Evolutionary conservation across 2,888 invertebrate species (phyloP), one percentile per base, ranked within the genome.

Genomic region (Hesperia comma): DNA sequence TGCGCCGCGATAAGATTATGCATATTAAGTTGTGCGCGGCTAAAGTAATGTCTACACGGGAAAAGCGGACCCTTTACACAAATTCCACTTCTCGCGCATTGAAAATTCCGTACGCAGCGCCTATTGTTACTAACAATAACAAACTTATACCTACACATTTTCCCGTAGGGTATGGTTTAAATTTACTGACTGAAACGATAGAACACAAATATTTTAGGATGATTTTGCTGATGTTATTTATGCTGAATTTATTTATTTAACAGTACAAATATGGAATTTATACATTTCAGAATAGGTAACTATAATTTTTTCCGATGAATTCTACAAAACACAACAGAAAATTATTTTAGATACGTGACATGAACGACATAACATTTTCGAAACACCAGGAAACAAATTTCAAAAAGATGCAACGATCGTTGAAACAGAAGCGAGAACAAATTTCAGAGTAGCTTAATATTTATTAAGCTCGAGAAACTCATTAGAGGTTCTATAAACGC

Each of bases 1-100:
- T 86, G 90, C 86, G 81, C 85, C 77, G 80, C 88, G 92, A 92
- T 92, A 92, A 92, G 91, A 92, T 92, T 92, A 92, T 92, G 92
- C 92, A 92, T 92, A 92, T 92, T 92, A 92, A 90, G 88, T 90
- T 91, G 88, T 88, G 87, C 85, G 83, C 84, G 79, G 88, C 88
- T 87, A 87, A 90, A 89, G 85, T 91, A 89, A 90, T 90, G 86
- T 89, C 88, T 90, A 91, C 88, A 90, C 85, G 86, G 88, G 85
- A 84, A 88, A 90, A 89, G 87, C 86, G 82, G 83, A 49, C 71
- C 79, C 82, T 87, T 86, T 84, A 83, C 76, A 43, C 75, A 83
- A 21, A 19, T 61, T 53, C 75, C 75, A 77, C 72, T 72, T 69
- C 69, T 69, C 67, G 80, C 77, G 82, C 81, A 86, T 85, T 87